Evolutionary conservation across 1,140 invertebrate species (phyloP), one percentile per base, ranked within the genome.

Genomic region (Neodiprion pinetum): DNA sequence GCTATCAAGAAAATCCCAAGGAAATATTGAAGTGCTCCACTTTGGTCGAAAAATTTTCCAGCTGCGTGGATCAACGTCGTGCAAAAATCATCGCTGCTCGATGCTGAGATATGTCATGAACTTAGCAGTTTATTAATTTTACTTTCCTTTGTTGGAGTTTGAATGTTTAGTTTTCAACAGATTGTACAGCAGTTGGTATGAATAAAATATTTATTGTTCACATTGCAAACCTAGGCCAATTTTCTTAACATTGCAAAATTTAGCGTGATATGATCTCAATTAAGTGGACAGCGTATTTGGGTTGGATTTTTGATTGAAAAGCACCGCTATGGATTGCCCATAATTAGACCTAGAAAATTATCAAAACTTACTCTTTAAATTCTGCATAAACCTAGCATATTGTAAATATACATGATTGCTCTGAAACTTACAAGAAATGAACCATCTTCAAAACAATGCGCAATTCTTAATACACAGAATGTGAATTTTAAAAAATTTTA

Each of bases 21-120:
- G 87, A 91, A 80, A 89, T 85, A 17, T 74, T 91, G 0, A 88
- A 88, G 61, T 91, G 90, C 84, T 84, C 88, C 4, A 82, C 84
- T 68, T 82, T 90, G 73, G 89, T 91, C 1, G 77, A 88, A 67
- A 83, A 90, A 74, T 91, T 91, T 78, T 85, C 84, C 47, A 86
- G 86, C 75, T 91, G 90, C 76, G 88, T 91, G 23, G 89, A 89
- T 74, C 76, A 84, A 78, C 85, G 87, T 73, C 86, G 89, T 65
- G 76, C 82, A 8, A 75, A 76, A 7, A 72, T 85, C 17, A 85
- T 88, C 65, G 74, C 80, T 72, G 75, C 79, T 11, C 76, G 76
- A 71, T 82, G 81, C 73, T 83, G 80, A 81, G 78, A 76, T 23
- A 47, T 73, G 70, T 21, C 67, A 65, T 48, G 7, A 48, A 48